phyloP scores from a whole-genome alignment of 1,140 invertebrate genomes.

The Caenorhabditis inopinata region DNA sequence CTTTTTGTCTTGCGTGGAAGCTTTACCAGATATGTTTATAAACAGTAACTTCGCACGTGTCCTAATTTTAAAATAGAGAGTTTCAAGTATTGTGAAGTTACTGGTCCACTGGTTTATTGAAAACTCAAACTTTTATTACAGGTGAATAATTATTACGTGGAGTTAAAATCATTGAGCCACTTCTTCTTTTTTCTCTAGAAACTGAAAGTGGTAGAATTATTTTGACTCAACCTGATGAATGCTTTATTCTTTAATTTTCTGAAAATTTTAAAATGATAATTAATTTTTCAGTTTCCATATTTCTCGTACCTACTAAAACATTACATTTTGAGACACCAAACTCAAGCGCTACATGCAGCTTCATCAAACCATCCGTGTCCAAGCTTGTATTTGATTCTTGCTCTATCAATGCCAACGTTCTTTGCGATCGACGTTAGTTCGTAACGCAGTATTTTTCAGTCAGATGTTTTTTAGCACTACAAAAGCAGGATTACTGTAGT shows the following conservation, averaged over 20 bases:
- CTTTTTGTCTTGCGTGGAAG: too few relatives aligned
- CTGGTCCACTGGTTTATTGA: too few relatives aligned
- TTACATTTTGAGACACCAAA: background rate
- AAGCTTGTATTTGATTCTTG: conserved; percentile 36
- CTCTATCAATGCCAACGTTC: conserved; percentile 4
- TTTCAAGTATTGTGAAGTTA: too few relatives aligned
- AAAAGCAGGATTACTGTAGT: conserved; percentile 47
- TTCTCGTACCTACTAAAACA: background rate
- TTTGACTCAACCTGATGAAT: too few relatives aligned
- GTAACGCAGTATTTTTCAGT: background rate
- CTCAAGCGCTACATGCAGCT: conserved; percentile 3
- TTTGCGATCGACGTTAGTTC: conserved; percentile 44
- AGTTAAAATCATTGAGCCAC: too few relatives aligned
- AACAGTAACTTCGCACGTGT: too few relatives aligned
- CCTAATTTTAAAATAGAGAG: too few relatives aligned
- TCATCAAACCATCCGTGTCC: conserved; percentile 2
- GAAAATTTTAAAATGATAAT: background rate
- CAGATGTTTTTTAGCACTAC: conserved; percentile 12
- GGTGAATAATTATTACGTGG: too few relatives aligned
- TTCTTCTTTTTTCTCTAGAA: too few relatives aligned
- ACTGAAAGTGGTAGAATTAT: too few relatives aligned
- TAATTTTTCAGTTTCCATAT: background rate
- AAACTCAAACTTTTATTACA: too few relatives aligned
- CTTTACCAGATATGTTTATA: too few relatives aligned
- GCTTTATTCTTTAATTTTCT: background rate